These are phyloP conservation scores for Acronicta psi DNA, from an alignment of 2,888 invertebrate species.

Conservation along the genomic window DNA sequence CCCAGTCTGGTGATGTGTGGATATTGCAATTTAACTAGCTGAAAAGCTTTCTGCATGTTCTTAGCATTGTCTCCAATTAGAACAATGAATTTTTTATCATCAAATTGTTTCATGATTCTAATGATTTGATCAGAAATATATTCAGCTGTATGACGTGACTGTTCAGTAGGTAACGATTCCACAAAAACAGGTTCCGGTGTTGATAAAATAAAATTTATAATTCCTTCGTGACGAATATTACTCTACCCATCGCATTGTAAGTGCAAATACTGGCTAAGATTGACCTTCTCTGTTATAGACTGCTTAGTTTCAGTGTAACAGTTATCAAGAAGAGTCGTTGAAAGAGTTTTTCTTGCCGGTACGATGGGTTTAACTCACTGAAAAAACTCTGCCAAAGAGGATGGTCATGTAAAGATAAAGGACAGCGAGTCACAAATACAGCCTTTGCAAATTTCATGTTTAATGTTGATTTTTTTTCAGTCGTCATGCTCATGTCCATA, in stretches of 20 bases:
- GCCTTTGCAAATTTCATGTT: conserved; percentile 21
- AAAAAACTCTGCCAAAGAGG: conserved; percentile 15
- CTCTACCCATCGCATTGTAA: conserved; percentile 30
- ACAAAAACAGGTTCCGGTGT: conserved; percentile 30
- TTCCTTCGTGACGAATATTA: conserved; percentile 26
- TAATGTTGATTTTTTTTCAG: conserved; percentile 24
- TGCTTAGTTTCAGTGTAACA: conserved; percentile 16
- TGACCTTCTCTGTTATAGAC: conserved; percentile 12
- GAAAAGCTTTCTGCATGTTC: conserved; percentile 37
- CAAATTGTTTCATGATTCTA: conserved; percentile 25
- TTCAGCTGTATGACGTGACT: conserved; percentile 25
- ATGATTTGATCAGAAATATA: conserved; percentile 22
- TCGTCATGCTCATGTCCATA: conserved; percentile 8
- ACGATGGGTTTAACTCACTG: conserved; percentile 20
- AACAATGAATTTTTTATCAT: conserved; percentile 20
- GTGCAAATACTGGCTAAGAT: conserved; percentile 16
- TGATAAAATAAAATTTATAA: conserved; percentile 31
- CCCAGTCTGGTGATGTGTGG: conserved; percentile 15
- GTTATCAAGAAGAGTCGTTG: conserved; percentile 18
- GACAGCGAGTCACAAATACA: conserved; percentile 16
- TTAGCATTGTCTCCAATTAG: conserved; percentile 31
- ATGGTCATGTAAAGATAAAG: conserved; percentile 15
- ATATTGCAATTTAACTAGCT: conserved; percentile 22
- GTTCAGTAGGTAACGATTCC: conserved; percentile 23
- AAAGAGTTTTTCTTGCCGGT: conserved; percentile 22